Base-by-base conservation (phyloP, 2,113 vertebrate genomes). In the Ornithorhynchus anatinus region DNA sequence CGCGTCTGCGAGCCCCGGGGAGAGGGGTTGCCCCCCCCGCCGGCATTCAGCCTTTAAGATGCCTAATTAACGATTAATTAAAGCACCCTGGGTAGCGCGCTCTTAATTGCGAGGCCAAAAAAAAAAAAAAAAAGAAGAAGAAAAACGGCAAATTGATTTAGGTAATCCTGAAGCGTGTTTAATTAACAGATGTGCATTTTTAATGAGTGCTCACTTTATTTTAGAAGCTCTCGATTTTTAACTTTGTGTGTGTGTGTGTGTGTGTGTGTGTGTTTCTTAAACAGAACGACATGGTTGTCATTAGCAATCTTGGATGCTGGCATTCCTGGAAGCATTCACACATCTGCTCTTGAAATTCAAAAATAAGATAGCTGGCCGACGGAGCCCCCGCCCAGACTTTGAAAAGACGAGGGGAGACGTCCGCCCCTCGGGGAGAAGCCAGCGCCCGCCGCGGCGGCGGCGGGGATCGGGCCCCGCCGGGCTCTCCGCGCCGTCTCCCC, bases 101-200 rank as follows among this genome's bases (percentile, higher is more conserved):
- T 73, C 13, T 68, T 79, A 69, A 53, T 83, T 81, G 57, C 62
- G 19, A 61, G 59, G 56, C 65, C n/a, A n/a, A n/a, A n/a, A n/a
- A n/a, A n/a, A n/a, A n/a, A n/a, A n/a, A n/a, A n/a, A n/a, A n/a
- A n/a, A n/a, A n/a, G n/a, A n/a, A n/a, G n/a, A n/a, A n/a, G n/a
- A 75, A 59, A 36, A 70, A 10, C 45, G 38, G 44, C 32, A 71
- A 61, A 57, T 71, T 52, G 58, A 63, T 59, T 56, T 35, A 64
- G 20, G 25, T 68, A 50, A 50, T 42, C 61, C n/a, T 58, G 20
- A 72, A 43, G 39, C 60, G 8, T 65, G 35, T 22, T 31, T 2
- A 35, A 36, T 72, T 39, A 47, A 29, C 5, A 66, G 12, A 31
- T 27, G 7, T 12, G 6, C 62, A 3, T 23, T 72, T 37, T 76